Conservation (phyloP, 2,797 vertebrate species). For the Melanotaenia parkinsoni region DNA sequence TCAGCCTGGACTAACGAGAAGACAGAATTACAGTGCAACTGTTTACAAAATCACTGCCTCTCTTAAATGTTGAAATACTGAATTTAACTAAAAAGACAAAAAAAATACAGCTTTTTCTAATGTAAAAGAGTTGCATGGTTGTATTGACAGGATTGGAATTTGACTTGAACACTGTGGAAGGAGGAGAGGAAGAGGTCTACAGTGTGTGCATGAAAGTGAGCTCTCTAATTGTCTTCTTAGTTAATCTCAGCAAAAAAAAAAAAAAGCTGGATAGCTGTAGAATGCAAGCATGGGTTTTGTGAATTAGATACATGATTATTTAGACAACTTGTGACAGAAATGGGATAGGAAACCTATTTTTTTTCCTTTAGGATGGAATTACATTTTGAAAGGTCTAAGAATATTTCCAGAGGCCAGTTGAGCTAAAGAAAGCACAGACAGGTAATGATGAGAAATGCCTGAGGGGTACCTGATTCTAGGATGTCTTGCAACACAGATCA, state of each 20-base stretch:
- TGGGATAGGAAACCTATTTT: too few species aligned
- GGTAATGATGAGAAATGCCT: slow-evolving; percentile 51
- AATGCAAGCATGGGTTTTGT: background rate
- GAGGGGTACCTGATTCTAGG: slow-evolving; percentile 41
- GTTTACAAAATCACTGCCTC: background rate
- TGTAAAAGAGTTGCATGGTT: background rate
- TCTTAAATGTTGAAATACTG: too few species aligned
- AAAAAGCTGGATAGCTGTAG: background rate
- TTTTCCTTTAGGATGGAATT: slow-evolving; percentile 31
- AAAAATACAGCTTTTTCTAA: background rate
- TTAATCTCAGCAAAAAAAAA: background rate
- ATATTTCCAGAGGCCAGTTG: slow-evolving; percentile 11
- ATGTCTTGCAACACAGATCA: slow-evolving; percentile 37
- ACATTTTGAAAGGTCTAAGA: slow-evolving; percentile 30
- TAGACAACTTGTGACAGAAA: too few species aligned
- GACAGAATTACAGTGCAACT: background rate
- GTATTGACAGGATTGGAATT: background rate
- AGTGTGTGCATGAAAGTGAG: background rate
- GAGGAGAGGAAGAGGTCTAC: background rate
- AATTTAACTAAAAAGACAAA: too few species aligned
- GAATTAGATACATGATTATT: background rate
- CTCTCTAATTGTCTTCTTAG: too few species aligned
- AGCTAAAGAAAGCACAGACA: slow-evolving; percentile 33
- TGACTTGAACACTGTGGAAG: background rate
- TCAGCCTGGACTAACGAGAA: background rate